Evolutionary conservation across 2,888 invertebrate species (phyloP), one percentile per base, ranked within the genome.

Genomic region (Trilocha varians): DNA sequence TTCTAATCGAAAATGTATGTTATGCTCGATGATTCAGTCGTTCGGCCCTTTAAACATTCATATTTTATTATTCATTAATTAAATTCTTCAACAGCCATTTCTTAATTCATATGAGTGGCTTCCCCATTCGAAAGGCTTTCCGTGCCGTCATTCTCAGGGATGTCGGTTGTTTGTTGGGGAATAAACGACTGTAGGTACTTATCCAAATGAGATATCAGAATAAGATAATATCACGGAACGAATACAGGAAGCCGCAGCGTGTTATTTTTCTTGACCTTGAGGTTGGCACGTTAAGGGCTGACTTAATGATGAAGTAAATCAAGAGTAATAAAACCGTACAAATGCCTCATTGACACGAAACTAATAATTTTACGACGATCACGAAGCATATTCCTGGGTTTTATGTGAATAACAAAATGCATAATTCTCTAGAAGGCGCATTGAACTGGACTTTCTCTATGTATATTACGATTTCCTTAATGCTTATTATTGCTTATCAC

Each of bases 141-240:
- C 25, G 54, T 47, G 49, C 49, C 55, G 58, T 59, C 49, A 53
- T 63, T 63, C 62, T 59, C 53, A 70, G 66, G 66, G 65, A 70
- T 70, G 65, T 64, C 56, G 50, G 65, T 68, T 58, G 61, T 66
- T 66, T 62, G 55, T 59, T 52, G 55, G 56, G 62, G 63, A 65
- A 68, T 65, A 57, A 67, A 71, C 68, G 60, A 65, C 65, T 58
- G 65, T 68, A 58, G 66, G 62, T 62, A 65, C 64, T 72, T 78
- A 83, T 83, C 79, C 68, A 80, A 82, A 80, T 82, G 67, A 75
- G 75, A 70, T 41, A 46, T 64, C 59, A 65, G 57, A 57, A 58
- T 57, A 48, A 68, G 79, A 79, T 80, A 62, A 59, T 69, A 79
- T 79, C 78, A 65, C 64, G 65, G 69, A 66, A 70, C 71, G 78